These are phyloP conservation scores for Eupithecia dodoneata DNA, from an alignment of 2,888 invertebrate species.

Conservation along the genomic window DNA sequence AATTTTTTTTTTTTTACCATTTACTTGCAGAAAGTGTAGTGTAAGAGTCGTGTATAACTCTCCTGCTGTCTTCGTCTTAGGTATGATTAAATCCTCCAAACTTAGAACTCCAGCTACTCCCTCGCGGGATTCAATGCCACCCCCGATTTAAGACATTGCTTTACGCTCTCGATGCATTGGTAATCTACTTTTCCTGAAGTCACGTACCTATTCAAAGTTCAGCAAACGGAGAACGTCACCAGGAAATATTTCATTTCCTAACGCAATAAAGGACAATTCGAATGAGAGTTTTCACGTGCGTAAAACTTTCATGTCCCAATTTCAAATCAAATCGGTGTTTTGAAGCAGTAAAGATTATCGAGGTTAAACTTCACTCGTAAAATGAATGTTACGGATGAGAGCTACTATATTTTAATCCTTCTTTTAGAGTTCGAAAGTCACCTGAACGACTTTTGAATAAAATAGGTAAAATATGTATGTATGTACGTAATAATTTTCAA, in stretches of 20 bases:
- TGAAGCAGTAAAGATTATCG: conserved; percentile 10
- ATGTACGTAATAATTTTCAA: neutral
- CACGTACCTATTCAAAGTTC: neutral
- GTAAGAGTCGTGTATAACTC: no score
- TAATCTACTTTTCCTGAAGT: neutral
- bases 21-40: no score
- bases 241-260: conserved; percentile 3
- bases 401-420: neutral
- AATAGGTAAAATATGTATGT: neutral
- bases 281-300: conserved; percentile 7
- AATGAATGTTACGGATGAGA: neutral
- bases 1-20: no score
- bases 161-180: no score
- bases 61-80: no score
- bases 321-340: neutral
- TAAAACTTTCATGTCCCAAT: conserved; percentile 6
- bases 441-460: neutral
- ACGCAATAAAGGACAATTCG: neutral
- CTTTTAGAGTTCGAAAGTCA: neutral
- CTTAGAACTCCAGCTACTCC: no score
- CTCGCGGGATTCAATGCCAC: no score
- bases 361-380: neutral
- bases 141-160: no score
- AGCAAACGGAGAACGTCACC: neutral
- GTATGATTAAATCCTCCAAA: no score